Conservation (phyloP, 1,140 invertebrate species). For the Scaptomyza pallida region DNA sequence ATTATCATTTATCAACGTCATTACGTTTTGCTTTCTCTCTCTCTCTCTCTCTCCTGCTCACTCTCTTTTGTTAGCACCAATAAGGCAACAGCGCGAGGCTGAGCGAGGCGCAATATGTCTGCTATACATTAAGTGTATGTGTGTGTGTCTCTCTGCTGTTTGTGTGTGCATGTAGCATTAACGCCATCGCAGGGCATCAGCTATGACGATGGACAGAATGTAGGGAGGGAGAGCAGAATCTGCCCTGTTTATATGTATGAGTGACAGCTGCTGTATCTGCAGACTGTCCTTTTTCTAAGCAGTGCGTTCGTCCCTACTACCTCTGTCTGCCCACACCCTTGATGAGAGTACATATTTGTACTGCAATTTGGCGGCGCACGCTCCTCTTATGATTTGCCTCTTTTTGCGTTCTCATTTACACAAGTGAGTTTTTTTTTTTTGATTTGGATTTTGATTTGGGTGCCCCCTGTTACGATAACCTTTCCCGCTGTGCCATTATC, state of each 20-base stretch:
- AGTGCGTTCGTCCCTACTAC: constrained; percentile 52
- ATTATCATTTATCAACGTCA: constrained; percentile 63
- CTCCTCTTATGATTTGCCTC: constrained; percentile 79
- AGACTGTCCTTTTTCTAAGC: constrained; percentile 80
- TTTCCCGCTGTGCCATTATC: constrained; percentile 67
- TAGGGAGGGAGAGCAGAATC: not conserved
- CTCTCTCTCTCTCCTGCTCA: constrained; percentile 17
- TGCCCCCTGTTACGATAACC: constrained; percentile 27
- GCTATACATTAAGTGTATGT: not conserved
- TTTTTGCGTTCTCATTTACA: constrained; percentile 80
- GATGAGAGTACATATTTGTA: constrained; percentile 77
- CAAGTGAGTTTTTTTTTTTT: constrained; percentile 55
- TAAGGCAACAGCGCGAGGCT: constrained; percentile 15
- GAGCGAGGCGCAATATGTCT: constrained; percentile 45
- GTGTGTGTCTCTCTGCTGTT: constrained; percentile 2
- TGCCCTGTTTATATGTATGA: not conserved
- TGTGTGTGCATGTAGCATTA: constrained; percentile 43
- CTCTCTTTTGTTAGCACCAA: constrained; percentile 47
- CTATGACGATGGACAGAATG: not conserved
- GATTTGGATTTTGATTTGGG: constrained; percentile 32
- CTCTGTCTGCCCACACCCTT: constrained; percentile 11
- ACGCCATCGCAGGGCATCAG: constrained; percentile 63
- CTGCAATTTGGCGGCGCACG: constrained; percentile 79
- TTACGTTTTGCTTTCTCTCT: constrained; percentile 24
- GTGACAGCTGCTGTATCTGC: constrained; percentile 52